phyloP scores from a whole-genome alignment of 2,888 invertebrate species.

The Dolichopus griseipennis region DNA sequence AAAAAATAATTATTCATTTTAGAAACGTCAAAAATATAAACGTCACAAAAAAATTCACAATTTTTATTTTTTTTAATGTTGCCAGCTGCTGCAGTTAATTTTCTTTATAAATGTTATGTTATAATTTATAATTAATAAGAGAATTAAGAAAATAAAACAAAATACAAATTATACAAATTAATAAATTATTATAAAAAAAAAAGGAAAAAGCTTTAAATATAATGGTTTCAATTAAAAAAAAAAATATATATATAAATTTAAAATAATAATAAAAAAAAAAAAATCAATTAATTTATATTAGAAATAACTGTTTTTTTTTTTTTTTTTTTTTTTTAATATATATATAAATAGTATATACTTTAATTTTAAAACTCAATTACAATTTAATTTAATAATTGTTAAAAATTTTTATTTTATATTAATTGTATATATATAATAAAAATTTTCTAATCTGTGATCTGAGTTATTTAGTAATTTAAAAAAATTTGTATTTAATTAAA shows the following conservation, averaged over 20 bases:
- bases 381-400: background rate
- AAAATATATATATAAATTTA: background rate
- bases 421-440: background rate
- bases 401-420: background rate
- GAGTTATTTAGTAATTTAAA: background rate
- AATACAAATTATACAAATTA: background rate
- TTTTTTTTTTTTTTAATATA: too few relatives aligned
- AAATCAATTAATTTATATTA: too few relatives aligned
- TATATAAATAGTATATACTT: too few relatives aligned
- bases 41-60: too few relatives aligned
- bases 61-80: too few relatives aligned
- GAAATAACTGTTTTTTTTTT: too few relatives aligned
- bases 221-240: background rate
- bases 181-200: background rate
- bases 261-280: background rate
- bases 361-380: background rate
- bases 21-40: too few relatives aligned
- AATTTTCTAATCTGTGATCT: constrained; percentile 4
- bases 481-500: background rate
- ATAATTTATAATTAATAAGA: too few relatives aligned
- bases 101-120: too few relatives aligned
- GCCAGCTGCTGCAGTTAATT: too few relatives aligned
- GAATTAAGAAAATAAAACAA: too few relatives aligned
- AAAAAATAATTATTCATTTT: too few relatives aligned
- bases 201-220: constrained; percentile 1